Evolutionary conservation across 2,113 vertebrate genomes (phyloP), one percentile per base, ranked within the genome.

Genomic region (Mesoclemmys tuberculata): DNA sequence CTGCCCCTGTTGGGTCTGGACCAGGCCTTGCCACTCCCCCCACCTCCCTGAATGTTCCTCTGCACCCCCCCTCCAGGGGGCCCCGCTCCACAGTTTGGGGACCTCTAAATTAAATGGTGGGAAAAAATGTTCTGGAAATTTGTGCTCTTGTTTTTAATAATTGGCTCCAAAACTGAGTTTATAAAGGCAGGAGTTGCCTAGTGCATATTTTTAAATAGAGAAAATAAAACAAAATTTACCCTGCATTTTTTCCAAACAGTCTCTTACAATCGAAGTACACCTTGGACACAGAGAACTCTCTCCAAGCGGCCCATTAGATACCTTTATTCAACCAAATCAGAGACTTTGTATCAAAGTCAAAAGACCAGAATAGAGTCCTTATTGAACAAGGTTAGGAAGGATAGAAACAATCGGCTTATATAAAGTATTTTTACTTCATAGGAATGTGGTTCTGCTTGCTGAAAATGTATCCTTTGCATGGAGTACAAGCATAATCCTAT

Each of bases 391-490:
- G 93, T 90, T 96, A 52, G 44, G 87, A 94, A 44, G 95, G 96
- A 92, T 97, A 51, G 94, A 97, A 96, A 92, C 97, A 98, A 97
- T 97, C 97, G 96, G 98, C 97, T 98, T 97, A 97, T 87, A 90
- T 95, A 85, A 96, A 96, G 94, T 91, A 97, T 94, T 97, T 98
- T 97, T 97, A 95, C 97, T 96, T 94, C 85, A 54, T 87, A 95
- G 98, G 97, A 98, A 98, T 96, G 98, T 83, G 91, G 96, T 95
- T 97, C 92, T 96, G 96, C 98, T 97, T 94, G 94, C 97, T 97
- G 97, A 96, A 98, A 98, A 96, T 89, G 91, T 97, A 98, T 97
- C 97, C 93, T 97, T 95, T 97, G 96, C 93, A 55, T 89, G 85
- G 97, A 97, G 96, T 96, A 96, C 97, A 97, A 85, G 83, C 88